phyloP scores from a whole-genome alignment of 2,113 vertebrate genomes.

The Oryzias woworae region DNA sequence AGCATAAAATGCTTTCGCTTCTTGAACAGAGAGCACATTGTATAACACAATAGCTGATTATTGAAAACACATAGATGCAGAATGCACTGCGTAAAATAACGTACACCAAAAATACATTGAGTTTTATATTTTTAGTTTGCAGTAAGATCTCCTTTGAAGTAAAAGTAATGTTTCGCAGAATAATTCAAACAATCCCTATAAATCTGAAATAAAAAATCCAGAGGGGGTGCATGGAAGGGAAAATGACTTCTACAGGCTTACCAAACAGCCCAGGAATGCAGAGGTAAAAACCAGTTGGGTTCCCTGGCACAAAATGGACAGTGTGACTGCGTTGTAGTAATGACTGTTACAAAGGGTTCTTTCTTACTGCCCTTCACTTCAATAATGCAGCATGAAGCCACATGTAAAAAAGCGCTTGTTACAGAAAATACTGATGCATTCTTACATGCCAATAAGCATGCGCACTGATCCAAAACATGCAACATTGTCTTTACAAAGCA shows the following conservation, averaged over 20 bases:
- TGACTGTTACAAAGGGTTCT: conserved; percentile 81
- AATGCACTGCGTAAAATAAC: too few species aligned
- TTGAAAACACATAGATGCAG: neutral
- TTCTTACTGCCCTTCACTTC: conserved; percentile 81
- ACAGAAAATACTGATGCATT: conserved; percentile 41
- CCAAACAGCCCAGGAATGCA: conserved; percentile 77
- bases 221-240: conserved; percentile 22
- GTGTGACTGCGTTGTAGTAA: conserved; percentile 80
- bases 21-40: neutral
- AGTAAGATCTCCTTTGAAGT: neutral
- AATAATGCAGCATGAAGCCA: conserved; percentile 64
- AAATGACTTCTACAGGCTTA: conserved; percentile 70
- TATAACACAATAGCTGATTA: neutral
- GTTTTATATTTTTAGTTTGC: neutral
- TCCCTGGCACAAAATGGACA: conserved; percentile 80
- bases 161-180: neutral
- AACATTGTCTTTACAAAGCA: conserved; percentile 4
- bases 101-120: neutral
- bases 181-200: conserved; percentile 6
- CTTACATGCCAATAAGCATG: conserved; percentile 10
- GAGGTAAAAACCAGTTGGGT: conserved; percentile 75
- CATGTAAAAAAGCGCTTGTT: conserved; percentile 66
- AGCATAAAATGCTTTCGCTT: neutral
- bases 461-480: conserved; percentile 6
- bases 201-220: conserved; percentile 58